phyloP scores from a whole-genome alignment of 2,888 invertebrate species.

The Tuta absoluta region DNA sequence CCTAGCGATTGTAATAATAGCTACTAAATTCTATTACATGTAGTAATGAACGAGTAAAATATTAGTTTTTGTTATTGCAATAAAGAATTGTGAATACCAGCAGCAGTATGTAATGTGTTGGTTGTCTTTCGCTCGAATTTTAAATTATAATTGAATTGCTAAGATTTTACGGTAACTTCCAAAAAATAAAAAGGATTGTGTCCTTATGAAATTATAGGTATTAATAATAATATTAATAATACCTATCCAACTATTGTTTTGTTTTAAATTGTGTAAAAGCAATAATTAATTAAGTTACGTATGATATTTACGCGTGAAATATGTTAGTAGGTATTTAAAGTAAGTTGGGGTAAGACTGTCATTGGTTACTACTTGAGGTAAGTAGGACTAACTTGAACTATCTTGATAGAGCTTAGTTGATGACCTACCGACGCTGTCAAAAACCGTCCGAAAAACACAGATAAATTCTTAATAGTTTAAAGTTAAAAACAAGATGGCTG shows the following conservation, averaged over 20 bases:
- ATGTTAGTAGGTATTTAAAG: not conserved
- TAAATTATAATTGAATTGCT: not conserved
- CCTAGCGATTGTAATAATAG: constrained; percentile 21
- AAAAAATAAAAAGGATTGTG: not conserved
- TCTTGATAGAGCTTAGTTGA: too few species aligned
- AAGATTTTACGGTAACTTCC: not conserved
- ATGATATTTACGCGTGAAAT: not conserved
- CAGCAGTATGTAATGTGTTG: constrained; percentile 36
- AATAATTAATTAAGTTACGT: not conserved
- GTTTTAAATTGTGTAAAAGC: not conserved
- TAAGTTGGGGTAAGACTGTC: not conserved
- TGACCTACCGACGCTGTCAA: too few species aligned
- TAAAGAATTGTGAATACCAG: constrained; percentile 38
- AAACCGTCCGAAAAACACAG: too few species aligned
- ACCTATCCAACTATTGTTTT: too few species aligned
- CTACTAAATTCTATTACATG: constrained; percentile 33
- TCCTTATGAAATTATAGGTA: not conserved
- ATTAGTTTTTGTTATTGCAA: constrained; percentile 50
- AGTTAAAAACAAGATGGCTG: too few species aligned
- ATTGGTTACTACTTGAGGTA: too few species aligned
- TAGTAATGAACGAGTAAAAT: constrained; percentile 38
- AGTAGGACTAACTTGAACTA: too few species aligned
- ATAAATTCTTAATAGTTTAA: too few species aligned
- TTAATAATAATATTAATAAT: too few species aligned
- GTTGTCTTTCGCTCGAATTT: constrained; percentile 51